Evolutionary conservation across 2,888 invertebrate genomes (phyloP).

Genomic region (Venusia cambrica): DNA sequence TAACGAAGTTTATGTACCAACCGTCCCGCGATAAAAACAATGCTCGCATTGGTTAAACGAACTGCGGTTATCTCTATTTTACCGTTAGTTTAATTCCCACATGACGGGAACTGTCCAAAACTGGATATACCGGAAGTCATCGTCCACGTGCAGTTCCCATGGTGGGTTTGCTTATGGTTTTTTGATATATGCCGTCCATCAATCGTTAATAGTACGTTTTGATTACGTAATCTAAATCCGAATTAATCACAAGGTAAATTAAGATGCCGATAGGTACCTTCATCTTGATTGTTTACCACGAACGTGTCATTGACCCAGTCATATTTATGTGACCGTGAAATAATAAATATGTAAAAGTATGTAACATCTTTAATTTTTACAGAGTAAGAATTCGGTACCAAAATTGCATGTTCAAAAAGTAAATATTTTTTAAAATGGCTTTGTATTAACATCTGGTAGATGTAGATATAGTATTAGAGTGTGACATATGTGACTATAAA

Average conservation of each 20-base stretch:
- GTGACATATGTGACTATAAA: too few relatives aligned
- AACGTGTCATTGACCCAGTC: too few relatives aligned
- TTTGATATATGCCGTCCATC: conserved; percentile 32
- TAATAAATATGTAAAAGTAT: too few relatives aligned
- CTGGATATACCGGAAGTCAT: conserved; percentile 72
- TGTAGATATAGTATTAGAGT: too few relatives aligned
- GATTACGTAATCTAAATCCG: conserved; percentile 14
- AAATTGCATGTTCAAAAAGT: too few relatives aligned
- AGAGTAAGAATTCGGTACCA: too few relatives aligned
- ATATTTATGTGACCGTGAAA: too few relatives aligned
- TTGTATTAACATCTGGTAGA: too few relatives aligned
- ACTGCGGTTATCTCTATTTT: conserved; percentile 27
- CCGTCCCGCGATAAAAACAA: conserved; percentile 22
- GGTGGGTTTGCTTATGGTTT: conserved; percentile 31
- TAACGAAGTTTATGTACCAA: conserved; percentile 15
- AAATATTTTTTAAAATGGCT: too few relatives aligned
- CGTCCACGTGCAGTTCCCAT: conserved; percentile 52
- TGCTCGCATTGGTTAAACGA: conserved; percentile 31
- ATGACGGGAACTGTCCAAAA: conserved; percentile 61
- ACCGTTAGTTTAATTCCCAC: conserved; percentile 74
- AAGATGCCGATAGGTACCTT: too few relatives aligned
- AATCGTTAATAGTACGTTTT: conserved; percentile 27
- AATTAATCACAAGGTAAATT: conserved; percentile 5
- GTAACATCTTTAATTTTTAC: too few relatives aligned
- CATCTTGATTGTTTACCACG: too few relatives aligned